Evolutionary conservation across 2,797 vertebrate genomes (phyloP), one percentile per base, ranked within the genome.

Genomic region (Sebastes trivittatus): DNA sequence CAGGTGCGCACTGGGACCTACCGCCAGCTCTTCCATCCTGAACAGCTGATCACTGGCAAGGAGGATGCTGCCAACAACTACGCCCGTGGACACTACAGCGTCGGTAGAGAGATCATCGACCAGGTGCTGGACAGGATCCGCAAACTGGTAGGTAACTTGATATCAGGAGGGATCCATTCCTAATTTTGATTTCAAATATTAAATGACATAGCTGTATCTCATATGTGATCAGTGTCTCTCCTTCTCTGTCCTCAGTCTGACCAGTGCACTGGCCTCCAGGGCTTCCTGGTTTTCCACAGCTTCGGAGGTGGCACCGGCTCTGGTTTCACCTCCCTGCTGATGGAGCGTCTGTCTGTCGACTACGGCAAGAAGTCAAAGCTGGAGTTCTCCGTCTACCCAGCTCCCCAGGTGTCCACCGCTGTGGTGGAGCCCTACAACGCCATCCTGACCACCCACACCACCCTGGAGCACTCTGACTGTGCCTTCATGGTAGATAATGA

Each of bases 1-100:
- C 88, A 95, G 83, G 93, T 94, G 23, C 91, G 93, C 42, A 77
- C 73, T 70, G 94, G 94, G 0, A 94, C 82, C 9, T 94, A 94
- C 82, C 92, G 92, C 38, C 94, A 94, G 89, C 81, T 92, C 3
- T 93, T 90, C 82, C 92, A 94, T 81, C 94, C 93, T 29, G 93
- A 93, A 81, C 93, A 94, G 91, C 84, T 94, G 75, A 94, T 94
- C 86, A 94, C 93, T 2, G 93, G 92, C n/a, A 94, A 94, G 77
- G 94, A 94, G 72, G 94, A 95, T 75, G 94, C 93, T 38, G 94
- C 93, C 67, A 95, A 95, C 82, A 95, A 95, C 82, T 95, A 95
- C 46, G 94, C 94, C 73, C 91, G 94, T 16, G 93, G 93, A 80
- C 92, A 94, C 84, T 95, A 93, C 93, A 95, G 93, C 82, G 93